phyloP scores from a whole-genome alignment of 2,113 vertebrate species.

The Sinocyclocheilus rhinocerous region DNA sequence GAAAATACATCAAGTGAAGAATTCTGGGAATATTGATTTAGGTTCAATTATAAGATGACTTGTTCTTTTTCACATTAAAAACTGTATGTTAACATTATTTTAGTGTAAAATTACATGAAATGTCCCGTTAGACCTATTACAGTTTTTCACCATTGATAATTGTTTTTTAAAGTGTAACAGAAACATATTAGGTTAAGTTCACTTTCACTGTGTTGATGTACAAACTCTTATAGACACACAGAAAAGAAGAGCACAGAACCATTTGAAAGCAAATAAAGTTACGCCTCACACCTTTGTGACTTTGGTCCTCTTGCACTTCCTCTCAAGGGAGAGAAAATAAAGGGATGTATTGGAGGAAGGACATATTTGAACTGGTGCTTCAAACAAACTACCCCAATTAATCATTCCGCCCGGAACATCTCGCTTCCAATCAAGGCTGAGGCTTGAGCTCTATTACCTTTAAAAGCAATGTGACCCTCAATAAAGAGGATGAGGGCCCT shows the following conservation, averaged over 20 bases:
- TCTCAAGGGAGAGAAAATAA: constrained; percentile 17
- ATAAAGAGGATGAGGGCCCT: background rate
- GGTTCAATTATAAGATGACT: too few relatives aligned
- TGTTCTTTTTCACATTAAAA: too few relatives aligned
- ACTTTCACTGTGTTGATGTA: background rate
- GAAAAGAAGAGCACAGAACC: background rate
- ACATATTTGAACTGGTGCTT: constrained; percentile 33
- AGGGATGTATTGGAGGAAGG: background rate
- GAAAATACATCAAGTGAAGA: too few relatives aligned
- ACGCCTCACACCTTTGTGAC: constrained; percentile 20
- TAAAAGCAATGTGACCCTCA: constrained; percentile 41
- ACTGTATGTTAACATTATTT: background rate
- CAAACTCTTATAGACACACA: background rate
- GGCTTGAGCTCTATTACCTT: constrained; percentile 16
- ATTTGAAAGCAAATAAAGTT: background rate
- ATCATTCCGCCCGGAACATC: constrained; percentile 28
- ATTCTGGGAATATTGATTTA: background rate
- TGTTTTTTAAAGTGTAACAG: background rate
- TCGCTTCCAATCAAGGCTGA: constrained; percentile 35
- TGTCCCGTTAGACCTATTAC: background rate
- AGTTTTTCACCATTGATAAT: background rate
- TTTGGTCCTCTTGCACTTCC: constrained; percentile 6
- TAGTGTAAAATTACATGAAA: background rate
- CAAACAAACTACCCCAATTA: constrained; percentile 46
- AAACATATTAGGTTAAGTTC: background rate